Base-by-base conservation (phyloP, 2,113 vertebrate species). In the Saccopteryx bilineata region DNA sequence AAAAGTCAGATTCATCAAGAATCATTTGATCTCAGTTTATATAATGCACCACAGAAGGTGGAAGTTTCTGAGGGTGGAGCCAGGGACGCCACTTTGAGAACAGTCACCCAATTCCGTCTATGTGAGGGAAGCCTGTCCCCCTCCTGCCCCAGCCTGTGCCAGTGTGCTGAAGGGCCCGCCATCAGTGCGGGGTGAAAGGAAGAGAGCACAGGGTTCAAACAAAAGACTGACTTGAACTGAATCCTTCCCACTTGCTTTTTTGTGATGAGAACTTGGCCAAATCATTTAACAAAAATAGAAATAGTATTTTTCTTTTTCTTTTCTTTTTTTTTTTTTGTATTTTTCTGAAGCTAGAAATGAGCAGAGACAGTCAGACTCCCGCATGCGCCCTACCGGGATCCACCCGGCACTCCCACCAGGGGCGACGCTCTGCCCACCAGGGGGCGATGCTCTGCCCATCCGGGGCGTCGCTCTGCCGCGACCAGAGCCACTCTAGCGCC, bases 1-100 rank as follows among this genome's bases (percentile, higher is more conserved):
- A 96, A 95, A 92, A 88, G 85, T 90, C 52, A 75, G 58, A 91
- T 50, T 88, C 28, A 90, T 86, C 24, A n/a, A 68, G 31, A 84
- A 46, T 31, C 69, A 33, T 93, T 93, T 76, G 74, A 90, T 83
- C 24, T 63, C 28, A 72, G 33, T 60, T 19, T 66, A 50, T 60
- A 71, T 72, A 96, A 97, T n/a, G 10, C 2, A 23, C 31, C 39
- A 50, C 4, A 89, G 63, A 80, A 61, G 14, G 75, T n/a, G 60
- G 23, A 66, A 56, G 48, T 63, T 75, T 75, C 63, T 71, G 33
- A 96, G 33, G 46, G 6, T 78, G 23, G n/a, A 94, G 48, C 26
- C 18, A 4, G 28, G 28, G 9, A n/a, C 9, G 76, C 58, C 10
- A 56, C 13, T 94, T 65, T 79, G 72, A 89, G 60, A 92, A 18